Evolutionary conservation across 2,888 invertebrate genomes (phyloP).

Genomic region (Sphaerophoria taeniata): DNA sequence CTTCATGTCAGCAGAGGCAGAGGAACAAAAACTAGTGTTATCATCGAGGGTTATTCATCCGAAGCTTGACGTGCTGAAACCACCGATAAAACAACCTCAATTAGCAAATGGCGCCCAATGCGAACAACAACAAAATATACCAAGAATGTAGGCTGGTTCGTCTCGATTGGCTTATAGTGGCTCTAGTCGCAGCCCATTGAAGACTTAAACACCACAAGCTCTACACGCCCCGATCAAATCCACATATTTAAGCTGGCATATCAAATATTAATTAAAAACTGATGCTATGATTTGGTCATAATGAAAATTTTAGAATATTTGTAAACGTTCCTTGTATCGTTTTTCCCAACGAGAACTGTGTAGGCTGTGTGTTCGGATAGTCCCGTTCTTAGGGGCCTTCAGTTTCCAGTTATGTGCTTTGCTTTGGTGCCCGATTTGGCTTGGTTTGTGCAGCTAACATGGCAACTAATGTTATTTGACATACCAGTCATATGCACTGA

Average conservation of each 20-base stretch:
- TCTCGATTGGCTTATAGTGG: neutral
- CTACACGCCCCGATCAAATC: conserved; percentile 39
- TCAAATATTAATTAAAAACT: conserved; percentile 74
- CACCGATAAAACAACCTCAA: conserved; percentile 50
- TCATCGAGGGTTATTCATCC: conserved; percentile 6
- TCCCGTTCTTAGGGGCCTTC: conserved; percentile 5
- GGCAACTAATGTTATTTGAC: conserved; percentile 72
- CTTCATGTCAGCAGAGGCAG: neutral
- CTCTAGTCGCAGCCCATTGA: too few species aligned
- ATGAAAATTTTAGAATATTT: conserved; percentile 73
- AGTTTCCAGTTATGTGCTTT: neutral
- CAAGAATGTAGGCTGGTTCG: conserved; percentile 1
- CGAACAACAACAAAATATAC: neutral
- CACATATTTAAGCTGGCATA: conserved; percentile 68
- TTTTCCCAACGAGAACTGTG: neutral
- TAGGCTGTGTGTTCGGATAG: neutral
- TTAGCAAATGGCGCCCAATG: conserved; percentile 24
- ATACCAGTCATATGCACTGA: conserved; percentile 71
- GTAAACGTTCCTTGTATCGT: conserved; percentile 56
- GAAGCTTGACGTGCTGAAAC: conserved; percentile 35
- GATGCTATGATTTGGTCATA: conserved; percentile 73
- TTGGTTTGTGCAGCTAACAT: conserved; percentile 59
- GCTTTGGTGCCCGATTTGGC: conserved; percentile 18
- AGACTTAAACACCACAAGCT: conserved; percentile 17
- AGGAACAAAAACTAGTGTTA: neutral